Base-by-base conservation (phyloP, 2,888 invertebrate species). In the Agonopterix heracliana region DNA sequence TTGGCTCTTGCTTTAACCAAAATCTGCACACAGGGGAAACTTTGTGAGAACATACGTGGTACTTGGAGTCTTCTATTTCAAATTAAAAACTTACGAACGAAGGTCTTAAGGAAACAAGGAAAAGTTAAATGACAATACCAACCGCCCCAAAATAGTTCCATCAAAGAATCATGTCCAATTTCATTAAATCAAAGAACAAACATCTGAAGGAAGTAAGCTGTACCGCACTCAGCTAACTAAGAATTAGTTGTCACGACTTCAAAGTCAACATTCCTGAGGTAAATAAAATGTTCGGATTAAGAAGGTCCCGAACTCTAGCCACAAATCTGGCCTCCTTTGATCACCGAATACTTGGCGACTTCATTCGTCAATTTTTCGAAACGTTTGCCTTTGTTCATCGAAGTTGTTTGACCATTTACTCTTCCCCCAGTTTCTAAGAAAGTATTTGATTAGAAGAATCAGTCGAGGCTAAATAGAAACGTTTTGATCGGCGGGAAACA, bases 201-300 rank as follows among this genome's bases (percentile, higher is more conserved):
- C 61, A 58, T 56, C 53, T 46, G 63, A 67, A 73, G 68, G 68
- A 71, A 75, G 65, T 66, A 63, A 71, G 66, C 63, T 56, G 56
- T 60, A 64, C 64, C 60, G 62, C 71, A 78, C 66, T 71, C 61
- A 56, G 64, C 64, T 66, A 73, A 78, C 78, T 77, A 81, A 68
- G 76, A 76, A 82, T 84, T 80, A 81, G 82, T 84, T 84, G 79
- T 71, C 63, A 71, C 70, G 69, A 71, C 74, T 73, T 78, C 78
- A 80, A 83, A 81, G 81, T 73, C 69, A 59, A 74, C 77, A 86
- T 86, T 82, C 85, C 71, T 61, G 71, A 69, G 77, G 76, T 79
- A 78, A 78, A 78, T 74, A 81, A 77, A 80, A 80, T 71, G 73
- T 75, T 62, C 61, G 64, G 67, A 70, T 65, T 65, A 68, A 65